Evolutionary conservation across 2,113 vertebrate genomes (phyloP), one percentile per base, ranked within the genome.

Genomic region (Calypte anna): DNA sequence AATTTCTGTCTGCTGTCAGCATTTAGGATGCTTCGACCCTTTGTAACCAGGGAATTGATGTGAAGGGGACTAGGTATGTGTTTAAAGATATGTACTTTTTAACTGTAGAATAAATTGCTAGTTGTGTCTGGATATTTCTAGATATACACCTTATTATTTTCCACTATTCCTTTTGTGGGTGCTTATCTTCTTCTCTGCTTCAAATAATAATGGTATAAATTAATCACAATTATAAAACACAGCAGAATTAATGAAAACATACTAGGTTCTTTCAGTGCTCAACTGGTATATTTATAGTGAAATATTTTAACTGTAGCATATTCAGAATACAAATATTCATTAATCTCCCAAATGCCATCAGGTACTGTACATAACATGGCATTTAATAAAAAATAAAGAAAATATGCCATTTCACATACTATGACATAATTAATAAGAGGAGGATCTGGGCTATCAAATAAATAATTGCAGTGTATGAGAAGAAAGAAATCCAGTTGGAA

Each of bases 21-120:
- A 36, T n/a, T 38, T 61, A 36, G 8, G 8, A 67, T 48, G 3
- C 6, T 57, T 57, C 23, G 69, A 27, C 3, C 10, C 74, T 85
- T 55, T 46, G 4, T 6, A 36, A 8, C 6, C 7, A 55, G 12
- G 57, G 21, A 53, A 22, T 40, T 57, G 1, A 12, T 38, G 14
- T 6, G 14, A 33, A 4, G 12, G 4, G 18, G 15, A 9, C 4
- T 77, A 68, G 17, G 17, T 4, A 48, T 22, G 2, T 30, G 1
- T 51, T 80, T 92, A 76, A 86, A 73, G 36, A 3, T 12, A 84
- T 21, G 14, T 48, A 44, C 10, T 75, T 88, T 85, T 38, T 14
- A 63, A 12, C 14, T 57, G 9, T 62, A 40, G 15, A 57, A 63
- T 43, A 43, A 61, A 33, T 62, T 82, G 8, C n/a, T 7, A 75